Evolutionary conservation across 2,888 invertebrate species (phyloP).

Genomic region (Xestia c-nigrum): DNA sequence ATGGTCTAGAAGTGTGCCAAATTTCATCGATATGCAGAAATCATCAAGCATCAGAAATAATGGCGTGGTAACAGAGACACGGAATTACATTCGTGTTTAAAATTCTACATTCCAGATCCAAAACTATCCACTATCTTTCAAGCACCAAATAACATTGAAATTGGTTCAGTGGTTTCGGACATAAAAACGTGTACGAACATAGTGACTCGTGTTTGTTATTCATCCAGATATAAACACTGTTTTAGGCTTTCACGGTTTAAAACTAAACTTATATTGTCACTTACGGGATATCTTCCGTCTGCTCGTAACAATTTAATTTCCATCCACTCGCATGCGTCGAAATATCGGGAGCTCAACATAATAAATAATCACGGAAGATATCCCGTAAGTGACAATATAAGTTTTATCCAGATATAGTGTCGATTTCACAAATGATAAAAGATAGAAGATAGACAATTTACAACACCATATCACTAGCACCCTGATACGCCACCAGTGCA

Average conservation of each 20-base stretch:
- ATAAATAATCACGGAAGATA: no score
- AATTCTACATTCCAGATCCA: neutral
- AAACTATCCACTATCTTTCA: neutral
- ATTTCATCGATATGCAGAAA: neutral
- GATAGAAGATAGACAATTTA: neutral
- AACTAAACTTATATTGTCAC: no score
- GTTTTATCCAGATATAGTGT: neutral
- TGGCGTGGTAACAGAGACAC: neutral
- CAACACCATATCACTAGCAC: neutral
- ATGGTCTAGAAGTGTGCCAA: neutral
- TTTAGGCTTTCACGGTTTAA: no score
- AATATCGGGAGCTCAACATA: no score
- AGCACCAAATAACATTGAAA: neutral
- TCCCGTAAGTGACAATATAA: no score
- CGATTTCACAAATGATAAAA: neutral
- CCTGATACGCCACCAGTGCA: constrained; percentile 40
- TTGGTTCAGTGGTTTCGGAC: neutral
- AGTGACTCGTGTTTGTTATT: neutral
- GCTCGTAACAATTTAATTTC: no score
- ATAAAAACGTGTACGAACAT: neutral
- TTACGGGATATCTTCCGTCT: no score
- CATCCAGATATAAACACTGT: neutral
- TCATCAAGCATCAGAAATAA: neutral
- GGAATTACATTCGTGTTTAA: neutral
- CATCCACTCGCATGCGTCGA: no score